These are phyloP conservation scores for Caiman crocodilus DNA, from an alignment of 2,797 vertebrate species.

Conservation along the genomic window DNA sequence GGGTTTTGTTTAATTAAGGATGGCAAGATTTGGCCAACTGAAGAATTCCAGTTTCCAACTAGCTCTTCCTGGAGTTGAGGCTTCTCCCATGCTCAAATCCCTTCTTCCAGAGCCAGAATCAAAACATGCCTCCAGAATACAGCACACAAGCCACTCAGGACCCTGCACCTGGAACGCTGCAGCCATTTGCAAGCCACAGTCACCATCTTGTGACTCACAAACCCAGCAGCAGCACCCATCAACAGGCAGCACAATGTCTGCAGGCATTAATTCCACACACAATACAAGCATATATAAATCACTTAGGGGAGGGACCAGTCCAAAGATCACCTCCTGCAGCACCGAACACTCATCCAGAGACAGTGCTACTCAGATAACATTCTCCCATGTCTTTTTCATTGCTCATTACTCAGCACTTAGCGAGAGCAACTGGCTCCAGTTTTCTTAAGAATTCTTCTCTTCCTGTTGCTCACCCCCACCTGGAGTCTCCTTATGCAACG, in stretches of 20 bases:
- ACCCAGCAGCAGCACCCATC: neutral
- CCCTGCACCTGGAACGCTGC: neutral
- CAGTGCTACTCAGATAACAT: neutral
- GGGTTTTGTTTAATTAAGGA: neutral
- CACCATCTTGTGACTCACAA: fast-evolving
- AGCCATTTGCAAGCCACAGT: neutral
- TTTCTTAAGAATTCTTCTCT: neutral
- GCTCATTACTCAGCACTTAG: neutral
- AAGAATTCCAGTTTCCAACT: neutral
- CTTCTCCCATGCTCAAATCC: neutral
- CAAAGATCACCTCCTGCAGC: neutral
- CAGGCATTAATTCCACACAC: neutral
- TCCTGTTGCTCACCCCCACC: conserved; percentile 43
- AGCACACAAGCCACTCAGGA: neutral
- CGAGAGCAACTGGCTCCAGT: neutral
- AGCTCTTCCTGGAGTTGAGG: neutral
- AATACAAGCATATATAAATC: neutral
- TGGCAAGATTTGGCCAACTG: neutral
- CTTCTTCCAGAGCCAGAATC: neutral
- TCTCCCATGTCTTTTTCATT: neutral
- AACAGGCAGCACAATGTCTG: neutral
- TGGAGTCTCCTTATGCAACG: neutral
- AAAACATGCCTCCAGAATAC: neutral
- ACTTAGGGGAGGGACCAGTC: neutral
- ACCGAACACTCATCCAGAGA: neutral